Evolutionary conservation across 2,797 vertebrate genomes (phyloP).

Genomic region (Rhodeus uyekii): DNA sequence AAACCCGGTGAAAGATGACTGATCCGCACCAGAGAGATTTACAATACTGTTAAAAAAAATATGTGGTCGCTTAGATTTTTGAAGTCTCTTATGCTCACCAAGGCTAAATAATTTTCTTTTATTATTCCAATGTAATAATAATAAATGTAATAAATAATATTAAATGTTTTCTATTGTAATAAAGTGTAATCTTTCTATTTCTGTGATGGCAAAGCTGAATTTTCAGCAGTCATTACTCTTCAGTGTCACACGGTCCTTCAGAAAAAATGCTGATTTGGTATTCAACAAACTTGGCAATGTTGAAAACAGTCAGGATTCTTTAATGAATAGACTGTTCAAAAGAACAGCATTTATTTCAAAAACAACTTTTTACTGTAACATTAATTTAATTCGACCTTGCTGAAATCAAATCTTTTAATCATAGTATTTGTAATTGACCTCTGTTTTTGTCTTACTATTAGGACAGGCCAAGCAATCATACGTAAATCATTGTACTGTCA

Average conservation of each 20-base stretch:
- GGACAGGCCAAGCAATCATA: not conserved
- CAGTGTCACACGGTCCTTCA: not conserved
- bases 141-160: not conserved
- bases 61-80: too few species aligned
- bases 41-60: not conserved
- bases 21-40: not conserved
- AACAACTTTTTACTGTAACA: not conserved
- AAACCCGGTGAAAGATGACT: not conserved
- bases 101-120: too few species aligned
- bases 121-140: too few species aligned
- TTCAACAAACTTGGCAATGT: not conserved
- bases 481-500: too few species aligned
- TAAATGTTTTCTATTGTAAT: not conserved
- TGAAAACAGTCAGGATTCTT: not conserved
- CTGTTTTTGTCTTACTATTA: not conserved
- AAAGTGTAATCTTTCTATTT: not conserved
- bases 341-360: not conserved
- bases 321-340: not conserved
- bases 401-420: not conserved
- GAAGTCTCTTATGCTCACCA: not conserved
- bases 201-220: not conserved
- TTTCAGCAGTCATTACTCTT: not conserved
- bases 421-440: not conserved
- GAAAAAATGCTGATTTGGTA: not conserved
- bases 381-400: not conserved